Percentiles rank a stretch among this genome's conserved stretches.
These are phyloP conservation scores for Sarcophaga peregrina DNA, from an alignment of 1,140 invertebrate species.

Conservation along the genomic window DNA sequence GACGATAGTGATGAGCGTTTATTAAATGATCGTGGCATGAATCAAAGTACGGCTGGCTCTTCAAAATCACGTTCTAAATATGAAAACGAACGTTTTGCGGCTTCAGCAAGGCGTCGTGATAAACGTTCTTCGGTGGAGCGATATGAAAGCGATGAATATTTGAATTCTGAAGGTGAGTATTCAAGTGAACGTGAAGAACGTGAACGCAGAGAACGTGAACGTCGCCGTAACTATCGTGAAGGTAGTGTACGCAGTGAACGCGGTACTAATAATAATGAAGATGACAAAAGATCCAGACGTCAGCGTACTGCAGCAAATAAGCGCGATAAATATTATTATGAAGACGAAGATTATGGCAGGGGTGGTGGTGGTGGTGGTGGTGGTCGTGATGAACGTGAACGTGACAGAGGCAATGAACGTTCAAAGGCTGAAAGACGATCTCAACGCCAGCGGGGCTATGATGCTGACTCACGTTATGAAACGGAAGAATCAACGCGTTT, in stretches of 20 bases:
- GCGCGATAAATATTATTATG: slow-evolving; percentile 58
- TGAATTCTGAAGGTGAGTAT: slow-evolving; percentile 68
- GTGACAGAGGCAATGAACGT: slow-evolving; percentile 44
- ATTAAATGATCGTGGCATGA: not conserved
- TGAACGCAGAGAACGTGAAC: slow-evolving; percentile 44
- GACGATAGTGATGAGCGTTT: slow-evolving; percentile 32
- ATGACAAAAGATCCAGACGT: slow-evolving; percentile 41
- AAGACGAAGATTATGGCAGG: slow-evolving; percentile 27
- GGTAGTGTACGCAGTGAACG: slow-evolving; percentile 50
- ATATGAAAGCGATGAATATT: slow-evolving; percentile 69
- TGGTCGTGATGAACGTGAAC: slow-evolving; percentile 45
- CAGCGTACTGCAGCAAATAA: slow-evolving; percentile 52
- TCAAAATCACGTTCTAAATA: slow-evolving; percentile 34
- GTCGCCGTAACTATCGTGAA: slow-evolving; percentile 50
- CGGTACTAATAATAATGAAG: slow-evolving; percentile 48
- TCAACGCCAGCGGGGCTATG: slow-evolving; percentile 47
- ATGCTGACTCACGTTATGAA: slow-evolving; percentile 51
- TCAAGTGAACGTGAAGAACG: slow-evolving; percentile 65
- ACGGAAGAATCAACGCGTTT: slow-evolving; percentile 50
- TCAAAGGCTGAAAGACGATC: slow-evolving; percentile 48
- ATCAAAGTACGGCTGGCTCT: slow-evolving; percentile 7
- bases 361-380: slow-evolving; percentile 29
- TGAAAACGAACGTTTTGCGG: slow-evolving; percentile 21
- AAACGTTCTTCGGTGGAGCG: slow-evolving; percentile 50
- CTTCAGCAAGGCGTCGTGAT: slow-evolving; percentile 43